These are phyloP conservation scores for Caenorhabditis elegans DNA, from an alignment of 1,140 invertebrate genomes.

Conservation along the genomic window WBcel235 BX284603.4:4826001-4826500, in stretches of 20 bases:
- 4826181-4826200: conserved; percentile 31
- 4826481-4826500: too few relatives aligned
- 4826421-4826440: conserved; percentile 19
- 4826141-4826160: background rate
- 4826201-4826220: conserved; percentile 35
- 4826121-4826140: too few relatives aligned
- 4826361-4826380: conserved; percentile 26
- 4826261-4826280: conserved; percentile 36
- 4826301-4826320: conserved; percentile 29
- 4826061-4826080: too few relatives aligned
- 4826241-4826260: conserved; percentile 39
- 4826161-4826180: conserved; percentile 35
- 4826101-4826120: too few relatives aligned
- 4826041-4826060: too few relatives aligned
- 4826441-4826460: background rate
- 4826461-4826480: too few relatives aligned
- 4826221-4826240: conserved; percentile 41
- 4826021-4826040: too few relatives aligned
- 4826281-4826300: conserved; percentile 37
- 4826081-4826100: too few relatives aligned
- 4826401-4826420: conserved; percentile 30
- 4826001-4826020: too few relatives aligned
- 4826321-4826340: conserved; percentile 28
- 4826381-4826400: conserved; percentile 36
- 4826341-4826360: conserved; percentile 33